These are phyloP conservation scores for Hedya salicella DNA, from an alignment of 2,888 invertebrate genomes.

Conservation along the genomic window DNA sequence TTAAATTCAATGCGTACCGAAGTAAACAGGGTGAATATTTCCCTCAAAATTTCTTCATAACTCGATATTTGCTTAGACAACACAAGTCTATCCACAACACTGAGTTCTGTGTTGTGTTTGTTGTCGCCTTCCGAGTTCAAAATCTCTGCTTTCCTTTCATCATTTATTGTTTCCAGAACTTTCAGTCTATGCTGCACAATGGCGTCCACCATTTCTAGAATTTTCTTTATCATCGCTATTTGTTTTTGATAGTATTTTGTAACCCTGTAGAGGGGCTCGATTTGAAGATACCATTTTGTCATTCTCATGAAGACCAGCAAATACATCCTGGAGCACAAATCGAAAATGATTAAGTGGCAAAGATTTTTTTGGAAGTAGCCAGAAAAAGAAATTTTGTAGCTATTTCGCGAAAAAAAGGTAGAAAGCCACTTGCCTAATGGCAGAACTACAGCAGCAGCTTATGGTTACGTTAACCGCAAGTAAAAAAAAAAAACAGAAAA, in stretches of 20 bases:
- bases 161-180: constrained; percentile 21
- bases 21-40: constrained; percentile 45
- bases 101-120: constrained; percentile 41
- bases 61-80: constrained; percentile 42
- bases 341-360: neutral
- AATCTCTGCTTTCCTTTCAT: constrained; percentile 21
- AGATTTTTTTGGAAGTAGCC: too few species aligned
- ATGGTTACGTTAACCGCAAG: too few species aligned
- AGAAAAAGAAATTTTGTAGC: too few species aligned
- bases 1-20: constrained; percentile 38
- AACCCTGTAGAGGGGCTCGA: constrained; percentile 64
- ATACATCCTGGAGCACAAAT: constrained; percentile 58
- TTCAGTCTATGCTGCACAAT: constrained; percentile 36
- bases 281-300: constrained; percentile 72
- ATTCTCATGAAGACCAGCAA: constrained; percentile 64
- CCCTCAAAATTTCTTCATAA: constrained; percentile 40
- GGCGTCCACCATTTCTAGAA: constrained; percentile 21
- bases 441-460: too few species aligned
- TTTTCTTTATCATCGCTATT: constrained; percentile 19
- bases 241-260: constrained; percentile 36
- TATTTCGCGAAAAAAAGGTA: too few species aligned
- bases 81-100: constrained; percentile 44
- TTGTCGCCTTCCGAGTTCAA: constrained; percentile 39
- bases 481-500: too few species aligned
- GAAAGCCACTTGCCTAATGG: too few species aligned